phyloP scores from a whole-genome alignment of 2,888 invertebrate genomes.

The Artemia sinica region DNA sequence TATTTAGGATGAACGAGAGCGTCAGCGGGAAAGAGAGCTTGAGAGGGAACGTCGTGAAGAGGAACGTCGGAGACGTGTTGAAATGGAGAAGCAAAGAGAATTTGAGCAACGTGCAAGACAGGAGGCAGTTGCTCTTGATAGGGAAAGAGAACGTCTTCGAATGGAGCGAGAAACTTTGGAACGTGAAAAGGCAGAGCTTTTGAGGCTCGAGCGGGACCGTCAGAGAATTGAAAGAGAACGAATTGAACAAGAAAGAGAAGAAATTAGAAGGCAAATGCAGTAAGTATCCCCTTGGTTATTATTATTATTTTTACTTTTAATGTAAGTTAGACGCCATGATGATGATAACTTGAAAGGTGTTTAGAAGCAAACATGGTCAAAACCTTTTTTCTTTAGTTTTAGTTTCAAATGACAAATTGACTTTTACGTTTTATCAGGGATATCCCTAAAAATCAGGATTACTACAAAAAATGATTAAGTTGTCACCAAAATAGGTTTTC shows the following conservation, averaged over 20 bases:
- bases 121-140: conserved; percentile 60
- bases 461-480: no score
- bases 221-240: conserved; percentile 49
- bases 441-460: no score
- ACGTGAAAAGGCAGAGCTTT: conserved; percentile 64
- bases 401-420: no score
- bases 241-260: conserved; percentile 50
- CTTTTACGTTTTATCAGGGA: no score
- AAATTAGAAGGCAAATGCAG: conserved; percentile 48
- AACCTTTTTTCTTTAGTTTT: no score
- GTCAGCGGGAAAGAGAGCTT: conserved; percentile 53
- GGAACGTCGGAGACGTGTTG: conserved; percentile 58
- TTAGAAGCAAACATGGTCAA: no score
- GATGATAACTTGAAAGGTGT: no score
- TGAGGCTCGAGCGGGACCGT: conserved; percentile 64
- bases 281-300: neutral
- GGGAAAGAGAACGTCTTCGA: conserved; percentile 60
- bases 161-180: conserved; percentile 73
- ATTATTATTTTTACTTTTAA: no score
- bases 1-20: conserved; percentile 49
- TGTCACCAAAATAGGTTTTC: no score
- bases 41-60: conserved; percentile 60
- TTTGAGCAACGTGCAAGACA: conserved; percentile 64
- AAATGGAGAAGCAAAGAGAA: conserved; percentile 56
- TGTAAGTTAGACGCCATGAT: no score